Conservation (phyloP, 2,888 invertebrate species). For the Byasa hedistus region DNA sequence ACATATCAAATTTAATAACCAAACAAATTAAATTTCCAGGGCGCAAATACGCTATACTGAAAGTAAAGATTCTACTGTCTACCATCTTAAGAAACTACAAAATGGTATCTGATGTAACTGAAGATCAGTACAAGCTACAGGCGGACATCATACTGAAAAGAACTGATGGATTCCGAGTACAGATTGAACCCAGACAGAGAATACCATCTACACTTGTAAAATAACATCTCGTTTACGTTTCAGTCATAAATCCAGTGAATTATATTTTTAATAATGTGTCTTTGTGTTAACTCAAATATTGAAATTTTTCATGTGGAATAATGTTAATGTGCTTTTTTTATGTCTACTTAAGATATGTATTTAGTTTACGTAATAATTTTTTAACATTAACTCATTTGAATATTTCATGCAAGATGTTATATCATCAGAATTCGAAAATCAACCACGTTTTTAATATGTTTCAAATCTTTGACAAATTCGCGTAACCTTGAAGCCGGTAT, state of each 20-base stretch:
- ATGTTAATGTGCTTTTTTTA: background rate
- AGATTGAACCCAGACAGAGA: conserved; percentile 81
- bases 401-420: too few species aligned
- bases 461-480: too few species aligned
- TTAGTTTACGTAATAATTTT: too few species aligned
- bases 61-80: conserved; percentile 86
- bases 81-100: conserved; percentile 85
- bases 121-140: conserved; percentile 84
- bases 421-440: too few species aligned
- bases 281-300: background rate
- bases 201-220: conserved; percentile 42
- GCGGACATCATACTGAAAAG: conserved; percentile 87
- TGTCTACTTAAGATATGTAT: too few species aligned
- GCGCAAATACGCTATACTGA: conserved; percentile 89
- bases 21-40: conserved; percentile 58
- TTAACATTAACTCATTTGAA: too few species aligned
- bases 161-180: conserved; percentile 85
- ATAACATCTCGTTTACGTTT: background rate
- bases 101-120: conserved; percentile 81
- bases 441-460: too few species aligned
- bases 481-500: too few species aligned
- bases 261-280: background rate
- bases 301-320: background rate
- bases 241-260: background rate
- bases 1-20: background rate